phyloP scores from a whole-genome alignment of 92 coral and sea anemone species.

The Pocillopora grandis region DNA sequence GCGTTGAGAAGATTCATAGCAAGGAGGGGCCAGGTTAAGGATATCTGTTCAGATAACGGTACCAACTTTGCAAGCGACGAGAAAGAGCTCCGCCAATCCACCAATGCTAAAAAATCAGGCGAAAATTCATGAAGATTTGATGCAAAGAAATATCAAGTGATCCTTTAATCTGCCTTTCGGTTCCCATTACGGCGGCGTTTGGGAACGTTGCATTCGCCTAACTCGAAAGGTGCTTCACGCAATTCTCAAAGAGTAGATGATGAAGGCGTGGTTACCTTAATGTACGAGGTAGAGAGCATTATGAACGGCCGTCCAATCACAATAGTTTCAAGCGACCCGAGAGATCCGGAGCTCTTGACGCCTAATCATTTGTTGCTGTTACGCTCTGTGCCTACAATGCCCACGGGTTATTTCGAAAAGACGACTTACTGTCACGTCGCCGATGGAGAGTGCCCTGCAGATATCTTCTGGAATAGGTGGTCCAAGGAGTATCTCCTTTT shows the following conservation, averaged over 20 bases:
- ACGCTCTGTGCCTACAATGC: too few relatives aligned
- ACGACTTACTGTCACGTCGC: too few relatives aligned
- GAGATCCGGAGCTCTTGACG: too few relatives aligned
- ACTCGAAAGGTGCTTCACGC: not conserved
- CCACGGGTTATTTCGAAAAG: too few relatives aligned
- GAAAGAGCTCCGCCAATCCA: constrained; percentile 3
- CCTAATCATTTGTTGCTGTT: too few relatives aligned
- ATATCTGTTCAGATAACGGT: too few relatives aligned
- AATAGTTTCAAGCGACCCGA: too few relatives aligned
- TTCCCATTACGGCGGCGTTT: not conserved
- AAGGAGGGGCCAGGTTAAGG: constrained; percentile 33
- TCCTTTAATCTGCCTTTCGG: constrained; percentile 30
- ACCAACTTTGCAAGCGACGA: constrained; percentile 9
- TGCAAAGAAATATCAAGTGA: constrained; percentile 37
- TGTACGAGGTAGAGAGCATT: too few relatives aligned
- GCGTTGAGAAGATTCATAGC: constrained; percentile 23
- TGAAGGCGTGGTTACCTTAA: too few relatives aligned
- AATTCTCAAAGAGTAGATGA: not conserved
- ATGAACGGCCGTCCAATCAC: too few relatives aligned
- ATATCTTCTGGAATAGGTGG: not conserved
- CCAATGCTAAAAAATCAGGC: constrained; percentile 13
- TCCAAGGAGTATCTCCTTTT: not conserved
- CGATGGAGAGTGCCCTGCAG: not conserved
- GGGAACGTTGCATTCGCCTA: not conserved
- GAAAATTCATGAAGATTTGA: constrained; percentile 22